Evolutionary conservation across 1,140 invertebrate species (phyloP), one percentile per base, ranked within the genome.

Genomic region (Euura lappo): DNA sequence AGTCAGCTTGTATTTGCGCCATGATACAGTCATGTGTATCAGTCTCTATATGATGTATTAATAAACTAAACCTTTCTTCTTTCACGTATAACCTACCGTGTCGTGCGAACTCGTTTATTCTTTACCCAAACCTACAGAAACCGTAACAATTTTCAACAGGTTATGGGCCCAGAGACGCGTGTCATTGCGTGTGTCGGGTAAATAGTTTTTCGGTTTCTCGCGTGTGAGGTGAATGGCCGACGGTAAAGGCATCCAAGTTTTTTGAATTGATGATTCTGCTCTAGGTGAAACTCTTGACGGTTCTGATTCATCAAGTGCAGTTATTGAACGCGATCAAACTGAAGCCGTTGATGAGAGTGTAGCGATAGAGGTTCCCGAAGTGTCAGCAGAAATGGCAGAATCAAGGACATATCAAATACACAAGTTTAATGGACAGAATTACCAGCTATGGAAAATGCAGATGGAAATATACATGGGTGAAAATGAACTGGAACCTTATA

Each of bases 401-500:
- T 6, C 11, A 44, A 74, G 74, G 47, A 4, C 66, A 8, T 76
- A 71, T 42, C 67, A 76, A 10, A 69, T 76, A 45, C 70, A 76
- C 60, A 47, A 64, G 4, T 71, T 76, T n/a, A 76, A 72, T 70
- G 72, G 72, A 43, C 7, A 74, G 11, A 70, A 74, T 64, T 75
- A 65, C 67, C 70, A 74, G 3, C 66, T 73, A 10, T 74, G 67
- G 70, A 46, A 60, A 44, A 42, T 66, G 3, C 68, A 76, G 13
- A 74, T 70, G 70, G 72, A 76, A 69, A 74, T 72, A 0, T 72
- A 64, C n/a, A 68, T 75, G 74, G 46, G 42, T 4, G 74, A 75
- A 45, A 75, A 72, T 64, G 45, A 64, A 45, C 69, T 75, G 47
- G 72, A 75, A 28, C 28, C 28, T 28, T 28, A 28, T 60, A 71